Conservation (phyloP, 2,888 invertebrate species). For the Galerucella calmariensis region DNA sequence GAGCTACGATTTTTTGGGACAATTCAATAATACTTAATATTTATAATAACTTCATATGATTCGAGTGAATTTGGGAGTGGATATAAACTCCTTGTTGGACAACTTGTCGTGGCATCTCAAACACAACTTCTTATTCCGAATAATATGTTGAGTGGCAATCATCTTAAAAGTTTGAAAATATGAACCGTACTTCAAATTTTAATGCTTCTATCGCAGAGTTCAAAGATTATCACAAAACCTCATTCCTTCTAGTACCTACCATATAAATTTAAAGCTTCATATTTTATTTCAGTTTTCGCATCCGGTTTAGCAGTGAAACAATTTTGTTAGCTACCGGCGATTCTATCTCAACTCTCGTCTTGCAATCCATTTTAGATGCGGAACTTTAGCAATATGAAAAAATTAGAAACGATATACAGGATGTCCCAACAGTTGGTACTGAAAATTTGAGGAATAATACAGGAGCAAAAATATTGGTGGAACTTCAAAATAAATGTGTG, state of each 20-base stretch:
- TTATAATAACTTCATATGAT: too few relatives aligned
- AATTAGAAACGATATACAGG: neutral
- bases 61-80: too few relatives aligned
- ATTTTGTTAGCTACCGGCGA: slow-evolving; percentile 6
- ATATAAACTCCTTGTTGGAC: neutral
- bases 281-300: slow-evolving; percentile 8
- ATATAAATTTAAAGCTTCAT: neutral
- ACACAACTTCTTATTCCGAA: neutral
- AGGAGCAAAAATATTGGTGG: too few relatives aligned
- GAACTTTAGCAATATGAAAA: neutral
- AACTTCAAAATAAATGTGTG: too few relatives aligned
- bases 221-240: neutral
- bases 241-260: neutral
- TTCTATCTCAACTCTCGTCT: neutral
- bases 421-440: too few relatives aligned
- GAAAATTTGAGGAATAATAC: too few relatives aligned
- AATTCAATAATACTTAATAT: too few relatives aligned
- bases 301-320: slow-evolving; percentile 1
- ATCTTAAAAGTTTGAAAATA: neutral
- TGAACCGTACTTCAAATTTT: neutral
- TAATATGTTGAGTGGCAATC: neutral
- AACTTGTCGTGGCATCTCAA: neutral
- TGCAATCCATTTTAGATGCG: neutral
- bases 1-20: too few relatives aligned
- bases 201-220: neutral